A percentile compares a stretch with the other conserved stretches of the same genome.
These are phyloP conservation scores for Dicycla oo DNA, from an alignment of 2,888 invertebrate genomes.

Conservation along the genomic window DNA sequence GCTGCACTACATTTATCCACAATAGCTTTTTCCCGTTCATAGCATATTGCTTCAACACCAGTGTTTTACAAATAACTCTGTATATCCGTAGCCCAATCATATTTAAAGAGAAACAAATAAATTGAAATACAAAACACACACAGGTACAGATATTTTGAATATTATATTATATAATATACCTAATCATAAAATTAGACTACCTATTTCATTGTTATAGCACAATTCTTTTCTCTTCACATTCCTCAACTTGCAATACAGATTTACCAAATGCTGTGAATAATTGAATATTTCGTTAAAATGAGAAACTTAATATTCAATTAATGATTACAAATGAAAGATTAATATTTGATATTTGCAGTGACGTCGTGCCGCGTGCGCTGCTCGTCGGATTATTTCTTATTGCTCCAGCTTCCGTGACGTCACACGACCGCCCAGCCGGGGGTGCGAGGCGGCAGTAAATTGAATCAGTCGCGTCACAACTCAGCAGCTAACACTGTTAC, in stretches of 20 bases:
- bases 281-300: conserved; percentile 3
- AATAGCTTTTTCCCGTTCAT: no score
- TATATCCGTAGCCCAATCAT: no score
- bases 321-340: conserved; percentile 12
- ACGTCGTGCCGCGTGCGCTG: conserved; percentile 27
- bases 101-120: no score
- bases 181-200: no score
- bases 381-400: conserved; percentile 37
- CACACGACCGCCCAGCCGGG: neutral
- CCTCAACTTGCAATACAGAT: neutral
- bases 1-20: no score
- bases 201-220: neutral
- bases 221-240: neutral
- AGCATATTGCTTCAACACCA: no score
- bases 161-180: no score
- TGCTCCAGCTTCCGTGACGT: conserved; percentile 22
- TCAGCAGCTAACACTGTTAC: conserved; percentile 21
- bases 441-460: neutral
- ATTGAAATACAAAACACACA: no score
- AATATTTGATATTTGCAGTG: conserved; percentile 32
- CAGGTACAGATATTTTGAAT: no score
- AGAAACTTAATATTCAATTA: conserved; percentile 23
- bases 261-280: neutral
- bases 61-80: no score
- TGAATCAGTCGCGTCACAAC: conserved; percentile 11